Evolutionary conservation across 1,140 invertebrate genomes (phyloP), one percentile per base, ranked within the genome.

Genomic region (Heterodera carotae): DNA sequence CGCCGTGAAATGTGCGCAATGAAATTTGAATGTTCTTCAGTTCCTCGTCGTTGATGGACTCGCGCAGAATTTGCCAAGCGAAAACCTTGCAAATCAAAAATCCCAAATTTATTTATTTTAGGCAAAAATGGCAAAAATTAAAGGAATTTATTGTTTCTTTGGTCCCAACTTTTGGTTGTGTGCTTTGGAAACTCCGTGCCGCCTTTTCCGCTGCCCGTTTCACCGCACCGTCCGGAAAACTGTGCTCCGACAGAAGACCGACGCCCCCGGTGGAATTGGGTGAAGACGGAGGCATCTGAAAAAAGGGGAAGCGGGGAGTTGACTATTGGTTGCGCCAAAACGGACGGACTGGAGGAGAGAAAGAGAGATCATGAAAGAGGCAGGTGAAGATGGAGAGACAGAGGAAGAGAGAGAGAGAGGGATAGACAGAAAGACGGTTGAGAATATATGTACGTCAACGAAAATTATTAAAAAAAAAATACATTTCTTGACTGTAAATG

Each of bases 61-160:
- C 85, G 34, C 85, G 83, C 27, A 87, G 82, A 43, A 87, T 87
- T 74, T 88, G 86, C 85, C 86, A 88, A 12, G 86, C 85, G 69
- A 88, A 87, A 3, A 88, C 86, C 86, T 87, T 67, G 69, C 87
- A 84, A n/a, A 1, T 22, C 59, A 18, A 36, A 31, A 22, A 22
- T n/a, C n/a, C n/a, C n/a, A n/a, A n/a, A n/a, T n/a, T n/a, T n/a
- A n/a, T n/a, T n/a, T n/a, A n/a, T 43, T 34, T 27, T 36, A 39
- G 10, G 33, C 31, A 66, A 76, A 43, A 15, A 39, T 8, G 27
- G 22, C 39, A 43, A 43, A 60, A n/a, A n/a, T n/a, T n/a, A n/a
- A n/a, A n/a, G n/a, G n/a, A n/a, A n/a, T n/a, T n/a, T n/a, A n/a
- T n/a, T n/a, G n/a, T n/a, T 75, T 48, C 12, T 77, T n/a, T 7